Evolutionary conservation across 2,113 vertebrate species (phyloP).

Genomic region (Erythrocercus mccallii): DNA sequence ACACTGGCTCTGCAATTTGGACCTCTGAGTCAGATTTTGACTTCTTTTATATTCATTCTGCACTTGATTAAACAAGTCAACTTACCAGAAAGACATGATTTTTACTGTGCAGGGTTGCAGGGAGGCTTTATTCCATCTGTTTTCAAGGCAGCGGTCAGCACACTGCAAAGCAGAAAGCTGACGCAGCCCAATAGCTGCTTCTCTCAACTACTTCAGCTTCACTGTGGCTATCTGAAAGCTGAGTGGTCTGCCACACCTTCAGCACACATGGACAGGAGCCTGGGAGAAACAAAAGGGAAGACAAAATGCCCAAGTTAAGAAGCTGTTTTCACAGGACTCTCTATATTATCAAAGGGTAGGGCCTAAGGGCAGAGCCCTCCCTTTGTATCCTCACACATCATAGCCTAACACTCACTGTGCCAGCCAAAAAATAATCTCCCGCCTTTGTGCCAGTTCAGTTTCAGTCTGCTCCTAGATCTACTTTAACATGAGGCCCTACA

Average conservation of each 20-base stretch:
- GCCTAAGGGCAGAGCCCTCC: background rate
- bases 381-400: background rate
- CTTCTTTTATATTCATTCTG: background rate
- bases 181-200: background rate
- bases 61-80: background rate
- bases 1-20: background rate
- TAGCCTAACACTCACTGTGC: background rate
- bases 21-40: slow-evolving; percentile 31
- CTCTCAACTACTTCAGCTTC: background rate
- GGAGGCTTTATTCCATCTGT: background rate
- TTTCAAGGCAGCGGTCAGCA: fast-evolving
- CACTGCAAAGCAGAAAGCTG: background rate
- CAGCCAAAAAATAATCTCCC: background rate
- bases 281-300: background rate
- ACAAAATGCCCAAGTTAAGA: background rate
- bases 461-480: background rate
- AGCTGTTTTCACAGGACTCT: background rate
- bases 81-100: background rate
- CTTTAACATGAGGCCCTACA: background rate
- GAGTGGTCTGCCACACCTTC: background rate
- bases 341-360: background rate
- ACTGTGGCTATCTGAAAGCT: background rate
- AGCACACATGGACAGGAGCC: background rate
- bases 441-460: background rate
- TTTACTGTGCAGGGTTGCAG: background rate